Evolutionary conservation across 2,888 invertebrate genomes (phyloP).

Genomic region (Creontiades dilutus): DNA sequence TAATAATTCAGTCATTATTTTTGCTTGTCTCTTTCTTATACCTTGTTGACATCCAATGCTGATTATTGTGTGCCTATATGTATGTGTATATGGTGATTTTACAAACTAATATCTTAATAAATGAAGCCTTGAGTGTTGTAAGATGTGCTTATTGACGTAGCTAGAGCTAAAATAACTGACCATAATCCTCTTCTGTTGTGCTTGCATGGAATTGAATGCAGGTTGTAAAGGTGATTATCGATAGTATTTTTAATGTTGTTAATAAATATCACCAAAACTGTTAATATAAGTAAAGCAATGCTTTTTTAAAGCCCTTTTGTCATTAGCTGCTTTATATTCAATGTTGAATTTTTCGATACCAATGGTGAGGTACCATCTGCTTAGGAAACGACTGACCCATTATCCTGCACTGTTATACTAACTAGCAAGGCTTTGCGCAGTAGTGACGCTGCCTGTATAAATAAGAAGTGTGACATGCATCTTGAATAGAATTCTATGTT

Average conservation of each 20-base stretch:
- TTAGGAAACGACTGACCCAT: conserved; percentile 26
- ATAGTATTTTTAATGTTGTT: conserved; percentile 62
- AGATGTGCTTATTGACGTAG: conserved; percentile 74
- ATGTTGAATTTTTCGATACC: neutral
- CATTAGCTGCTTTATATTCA: neutral
- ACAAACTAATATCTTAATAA: neutral
- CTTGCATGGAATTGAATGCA: conserved; percentile 77
- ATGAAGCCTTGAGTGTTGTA: conserved; percentile 70
- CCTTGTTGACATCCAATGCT: too few relatives aligned
- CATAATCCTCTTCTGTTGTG: conserved; percentile 76
- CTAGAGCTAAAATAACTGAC: conserved; percentile 71
- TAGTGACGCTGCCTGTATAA: conserved; percentile 43
- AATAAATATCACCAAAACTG: conserved; percentile 55
- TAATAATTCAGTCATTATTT: too few relatives aligned
- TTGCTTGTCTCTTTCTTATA: too few relatives aligned
- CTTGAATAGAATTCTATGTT: conserved; percentile 37
- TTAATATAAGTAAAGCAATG: conserved; percentile 55
- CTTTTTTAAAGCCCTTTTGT: neutral
- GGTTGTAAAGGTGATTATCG: conserved; percentile 77
- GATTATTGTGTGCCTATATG: neutral
- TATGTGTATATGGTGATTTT: conserved; percentile 26
- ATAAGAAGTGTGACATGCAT: conserved; percentile 46
- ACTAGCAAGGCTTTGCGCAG: conserved; percentile 20
- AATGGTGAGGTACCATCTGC: neutral
- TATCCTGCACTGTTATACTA: neutral